Base-by-base conservation (phyloP, 2,888 invertebrate species). In the Apodemia zela region DNA sequence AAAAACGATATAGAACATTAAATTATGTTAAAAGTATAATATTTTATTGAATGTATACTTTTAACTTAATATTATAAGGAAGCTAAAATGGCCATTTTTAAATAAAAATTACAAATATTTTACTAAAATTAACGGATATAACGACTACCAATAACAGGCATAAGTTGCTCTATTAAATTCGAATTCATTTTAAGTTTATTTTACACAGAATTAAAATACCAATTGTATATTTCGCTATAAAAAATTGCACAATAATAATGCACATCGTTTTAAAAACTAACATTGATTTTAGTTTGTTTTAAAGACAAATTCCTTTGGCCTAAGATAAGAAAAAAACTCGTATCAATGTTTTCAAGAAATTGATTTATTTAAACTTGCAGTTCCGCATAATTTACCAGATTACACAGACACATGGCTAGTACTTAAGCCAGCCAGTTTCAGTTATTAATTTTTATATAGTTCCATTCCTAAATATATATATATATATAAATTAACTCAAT, bases 201-300 rank as follows among this genome's bases (percentile, higher is more conserved):
- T 54, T 54, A 54, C 11, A 54, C 54, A 54, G 54, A 21, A 25
- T 25, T 54, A 65, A 54, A 47, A 62, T 65, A 60, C 49, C 33
- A 63, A 49, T 65, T 65, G 49, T 59, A 63, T 54, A 45, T 65
- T 64, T 62, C 51, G 67, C 66, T 67, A 68, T 66, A 64, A 71
- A 71, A 72, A 63, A 80, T 81, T 81, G 81, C 81, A 82, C 81
- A 70, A 67, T 66, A 62, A 68, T 78, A 79, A 78, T 77, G 79
- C 78, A 78, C 78, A 69, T 63, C 51, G 59, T 65, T 61, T 68
- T 68, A 65, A 66, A 42, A 63, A 54, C 33, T 61, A 51, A 51
- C 51, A 51, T 21, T 51, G 18, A 49, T n/a, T 49, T 51, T 11
- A 10, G 5, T 51, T 49, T 25, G 51, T 21, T 51, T 51, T 51